A percentile compares a stretch with the other conserved stretches of the same genome.
These are phyloP conservation scores for Pammene aurita DNA, from an alignment of 2,888 invertebrate species.

Conservation along the genomic window DNA sequence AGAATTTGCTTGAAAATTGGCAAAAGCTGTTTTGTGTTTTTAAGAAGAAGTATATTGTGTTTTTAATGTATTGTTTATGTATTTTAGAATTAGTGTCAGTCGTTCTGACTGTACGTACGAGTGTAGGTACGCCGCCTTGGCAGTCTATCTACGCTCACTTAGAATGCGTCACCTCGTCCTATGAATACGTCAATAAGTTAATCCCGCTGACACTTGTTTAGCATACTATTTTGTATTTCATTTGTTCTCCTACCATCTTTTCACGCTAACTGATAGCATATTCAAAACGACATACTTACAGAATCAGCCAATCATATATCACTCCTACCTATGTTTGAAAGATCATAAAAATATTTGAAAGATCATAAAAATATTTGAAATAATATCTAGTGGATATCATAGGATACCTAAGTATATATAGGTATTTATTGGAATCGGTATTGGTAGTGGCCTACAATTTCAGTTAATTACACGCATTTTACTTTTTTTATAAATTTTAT, in stretches of 20 bases:
- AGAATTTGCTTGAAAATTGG: too few relatives aligned
- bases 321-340: neutral
- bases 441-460: too few relatives aligned
- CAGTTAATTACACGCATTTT: too few relatives aligned
- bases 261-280: constrained; percentile 44
- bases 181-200: constrained; percentile 54
- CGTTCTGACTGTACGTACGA: constrained; percentile 24
- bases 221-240: constrained; percentile 49
- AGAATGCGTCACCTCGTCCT: constrained; percentile 49
- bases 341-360: neutral
- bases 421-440: too few relatives aligned
- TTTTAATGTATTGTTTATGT: too few relatives aligned
- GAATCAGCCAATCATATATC: constrained; percentile 3
- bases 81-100: neutral
- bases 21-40: too few relatives aligned
- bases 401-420: too few relatives aligned
- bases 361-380: too few relatives aligned
- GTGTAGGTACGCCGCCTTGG: constrained; percentile 22
- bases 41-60: too few relatives aligned
- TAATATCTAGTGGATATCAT: too few relatives aligned
- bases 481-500: too few relatives aligned
- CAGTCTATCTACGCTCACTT: constrained; percentile 43
- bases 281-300: constrained; percentile 29
- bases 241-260: constrained; percentile 47
- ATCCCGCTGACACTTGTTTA: constrained; percentile 47